Conservation (phyloP, 1,140 invertebrate genomes). For the Aricia agestis region DNA sequence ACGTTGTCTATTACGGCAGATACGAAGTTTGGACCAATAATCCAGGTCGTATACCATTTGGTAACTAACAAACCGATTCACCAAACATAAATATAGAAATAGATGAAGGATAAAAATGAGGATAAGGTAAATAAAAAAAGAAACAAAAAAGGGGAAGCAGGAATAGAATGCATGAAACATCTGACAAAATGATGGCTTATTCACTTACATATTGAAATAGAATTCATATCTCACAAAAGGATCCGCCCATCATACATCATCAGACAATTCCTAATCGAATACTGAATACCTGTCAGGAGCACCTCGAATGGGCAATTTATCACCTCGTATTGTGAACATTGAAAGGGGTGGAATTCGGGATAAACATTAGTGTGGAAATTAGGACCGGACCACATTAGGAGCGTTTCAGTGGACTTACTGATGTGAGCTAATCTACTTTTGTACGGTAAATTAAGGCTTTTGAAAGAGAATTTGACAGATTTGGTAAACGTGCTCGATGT, state of each 20-base stretch:
- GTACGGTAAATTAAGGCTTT: slow-evolving; percentile 6
- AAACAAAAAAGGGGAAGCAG: not conserved
- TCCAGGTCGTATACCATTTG: not conserved
- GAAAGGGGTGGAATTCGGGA: slow-evolving; percentile 16
- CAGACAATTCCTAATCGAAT: slow-evolving; percentile 19
- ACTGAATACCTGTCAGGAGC: slow-evolving; percentile 21
- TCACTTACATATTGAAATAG: slow-evolving; percentile 4
- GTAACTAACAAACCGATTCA: too few species aligned
- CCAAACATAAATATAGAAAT: too few species aligned
- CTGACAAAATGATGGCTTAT: slow-evolving; percentile 9
- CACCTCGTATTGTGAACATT: slow-evolving; percentile 21
- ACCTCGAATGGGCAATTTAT: slow-evolving; percentile 21
- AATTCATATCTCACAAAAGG: slow-evolving; percentile 9
- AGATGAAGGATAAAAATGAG: too few species aligned
- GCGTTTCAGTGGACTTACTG: not conserved
- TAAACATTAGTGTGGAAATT: slow-evolving; percentile 21
- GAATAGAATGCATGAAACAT: not conserved
- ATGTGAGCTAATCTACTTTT: slow-evolving; percentile 10
- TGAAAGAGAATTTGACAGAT: not conserved
- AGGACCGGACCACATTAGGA: slow-evolving; percentile 6
- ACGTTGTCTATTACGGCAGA: not conserved
- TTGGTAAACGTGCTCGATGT: not conserved
- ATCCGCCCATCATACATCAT: slow-evolving; percentile 15
- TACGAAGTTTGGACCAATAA: not conserved
- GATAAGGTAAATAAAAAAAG: not conserved